Percentiles rank a stretch among this genome's conserved stretches.
Evolutionary conservation across 2,888 invertebrate species (phyloP).

Genomic region (Hartigia nigra): DNA sequence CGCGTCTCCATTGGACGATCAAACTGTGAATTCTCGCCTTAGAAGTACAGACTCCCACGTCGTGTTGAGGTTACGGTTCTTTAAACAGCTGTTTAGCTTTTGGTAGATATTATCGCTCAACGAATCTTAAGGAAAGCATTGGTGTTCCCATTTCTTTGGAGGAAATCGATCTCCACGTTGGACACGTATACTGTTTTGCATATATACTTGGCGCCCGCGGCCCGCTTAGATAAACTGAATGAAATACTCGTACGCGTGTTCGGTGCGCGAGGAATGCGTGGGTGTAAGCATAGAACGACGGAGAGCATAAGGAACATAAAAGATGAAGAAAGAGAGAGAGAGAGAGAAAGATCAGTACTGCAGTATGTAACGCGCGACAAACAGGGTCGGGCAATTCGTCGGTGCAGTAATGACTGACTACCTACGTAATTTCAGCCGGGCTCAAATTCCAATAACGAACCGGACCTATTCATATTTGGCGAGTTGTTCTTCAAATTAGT

Average conservation of each 20-base stretch:
- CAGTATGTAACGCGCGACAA: background rate
- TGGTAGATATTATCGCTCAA: background rate
- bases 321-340: background rate
- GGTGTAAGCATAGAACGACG: background rate
- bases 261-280: conserved; percentile 1
- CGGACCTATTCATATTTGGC: background rate
- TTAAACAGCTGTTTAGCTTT: background rate
- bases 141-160: background rate
- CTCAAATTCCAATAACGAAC: background rate
- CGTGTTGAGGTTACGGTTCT: background rate
- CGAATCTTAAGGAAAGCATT: background rate
- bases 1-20: background rate
- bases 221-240: background rate
- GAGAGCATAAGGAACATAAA: background rate
- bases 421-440: background rate
- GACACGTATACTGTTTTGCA: background rate
- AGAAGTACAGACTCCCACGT: background rate
- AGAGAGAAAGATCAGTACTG: background rate
- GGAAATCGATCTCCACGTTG: background rate
- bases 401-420: background rate
- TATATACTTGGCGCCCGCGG: background rate
- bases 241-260: background rate
- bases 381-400: background rate
- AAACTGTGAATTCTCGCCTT: background rate
- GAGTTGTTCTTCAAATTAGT: background rate